Evolutionary conservation across 1,140 invertebrate species (phyloP), one percentile per base, ranked within the genome.

Genomic region (Bombus superbus): DNA sequence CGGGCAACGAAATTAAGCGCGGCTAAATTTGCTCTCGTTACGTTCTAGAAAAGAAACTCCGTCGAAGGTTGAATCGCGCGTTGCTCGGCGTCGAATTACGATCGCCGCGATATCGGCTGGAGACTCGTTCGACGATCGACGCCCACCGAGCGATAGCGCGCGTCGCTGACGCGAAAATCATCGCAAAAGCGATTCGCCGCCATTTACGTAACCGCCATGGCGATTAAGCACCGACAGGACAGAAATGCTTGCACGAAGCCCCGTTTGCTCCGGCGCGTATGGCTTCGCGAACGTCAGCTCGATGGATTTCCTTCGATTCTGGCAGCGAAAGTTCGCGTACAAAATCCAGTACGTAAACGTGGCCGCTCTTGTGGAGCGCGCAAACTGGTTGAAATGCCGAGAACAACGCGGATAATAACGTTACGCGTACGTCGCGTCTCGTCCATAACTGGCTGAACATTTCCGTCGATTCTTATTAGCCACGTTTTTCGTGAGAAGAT

Each of bases 241-340:
- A 89, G 79, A 86, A 93, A 93, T 93, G 90, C 88, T 88, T 92
- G 77, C 75, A 74, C 81, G 92, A 93, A 93, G 92, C 92, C 92
- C 85, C 86, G 89, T 89, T 88, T 90, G 78, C 86, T 87, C 78
- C 32, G 32, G 78, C 90, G 73, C 47, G 76, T 93, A 92, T 68
- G 92, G 92, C 92, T 93, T 93, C 92, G 59, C 53, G 57, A 83
- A 76, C 81, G 81, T 89, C 88, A 85, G 71, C 62, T 68, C 71
- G 32, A 75, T 81, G 71, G 57, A 85, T 81, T 85, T 81, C 62
- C 35, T 66, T 3, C 25, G 40, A 68, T 32, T 81, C 59, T 28
- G 47, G 42, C 2, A 10, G 25, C 13, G 32, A 57, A 9, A 66
- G 25, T 11, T 38, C 42, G 25, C 38, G 5, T 32, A 28, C 38